These are phyloP conservation scores for Varecia variegata DNA, from an alignment of 2,797 vertebrate species.

Conservation along the genomic window DNA sequence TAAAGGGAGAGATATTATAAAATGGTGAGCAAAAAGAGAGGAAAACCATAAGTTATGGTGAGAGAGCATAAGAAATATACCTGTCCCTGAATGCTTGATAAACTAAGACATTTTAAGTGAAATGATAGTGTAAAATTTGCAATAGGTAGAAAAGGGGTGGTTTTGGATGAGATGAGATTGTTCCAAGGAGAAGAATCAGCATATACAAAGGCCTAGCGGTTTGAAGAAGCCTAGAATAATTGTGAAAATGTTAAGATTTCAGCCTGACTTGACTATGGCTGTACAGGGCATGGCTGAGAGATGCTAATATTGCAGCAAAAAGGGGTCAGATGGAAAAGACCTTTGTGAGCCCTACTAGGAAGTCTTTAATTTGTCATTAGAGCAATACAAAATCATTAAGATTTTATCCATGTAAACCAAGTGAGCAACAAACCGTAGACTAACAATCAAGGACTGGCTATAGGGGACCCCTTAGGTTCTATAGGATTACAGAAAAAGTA, in stretches of 20 bases:
- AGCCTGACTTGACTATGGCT: neutral
- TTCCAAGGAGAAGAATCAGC: neutral
- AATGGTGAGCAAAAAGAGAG: accelerated
- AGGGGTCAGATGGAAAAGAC: neutral
- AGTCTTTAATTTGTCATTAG: neutral
- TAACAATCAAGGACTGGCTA: neutral
- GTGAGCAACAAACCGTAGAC: neutral
- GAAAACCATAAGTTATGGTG: neutral
- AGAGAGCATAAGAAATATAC: accelerated
- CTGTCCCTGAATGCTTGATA: accelerated
- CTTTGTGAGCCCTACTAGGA: neutral
- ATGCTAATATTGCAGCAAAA: neutral
- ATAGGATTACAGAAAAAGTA: neutral
- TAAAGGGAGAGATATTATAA: neutral
- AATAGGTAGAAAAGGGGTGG: neutral
- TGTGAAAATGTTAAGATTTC: neutral
- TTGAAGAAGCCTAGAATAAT: neutral
- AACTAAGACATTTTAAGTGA: neutral
- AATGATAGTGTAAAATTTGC: accelerated
- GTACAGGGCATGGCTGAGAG: accelerated
- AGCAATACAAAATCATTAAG: neutral
- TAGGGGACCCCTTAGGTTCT: no score
- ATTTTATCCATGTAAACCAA: neutral
- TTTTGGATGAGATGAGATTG: neutral
- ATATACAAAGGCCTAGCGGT: neutral